Evolutionary conservation across 2,797 vertebrate genomes (phyloP).

Genomic region (Malacoraja senta): DNA sequence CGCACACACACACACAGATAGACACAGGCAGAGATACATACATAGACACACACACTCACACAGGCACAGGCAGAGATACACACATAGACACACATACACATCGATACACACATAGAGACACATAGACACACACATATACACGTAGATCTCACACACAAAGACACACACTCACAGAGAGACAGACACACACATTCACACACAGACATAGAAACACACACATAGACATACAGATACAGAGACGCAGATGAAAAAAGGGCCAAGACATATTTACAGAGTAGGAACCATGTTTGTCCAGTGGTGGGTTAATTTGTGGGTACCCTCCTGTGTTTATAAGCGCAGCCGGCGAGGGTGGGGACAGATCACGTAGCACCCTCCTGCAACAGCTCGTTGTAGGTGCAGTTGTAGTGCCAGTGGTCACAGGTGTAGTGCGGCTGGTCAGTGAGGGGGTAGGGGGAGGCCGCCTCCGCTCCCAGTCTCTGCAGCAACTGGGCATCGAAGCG

Average conservation of each 20-base stretch:
- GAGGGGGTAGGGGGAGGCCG: constrained; percentile 45
- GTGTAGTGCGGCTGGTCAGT: constrained; percentile 50
- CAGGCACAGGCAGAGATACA: background rate
- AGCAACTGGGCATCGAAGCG: constrained; percentile 85
- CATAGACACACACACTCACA: background rate
- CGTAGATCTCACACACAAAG: too few relatives aligned
- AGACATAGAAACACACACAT: background rate
- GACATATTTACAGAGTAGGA: too few relatives aligned
- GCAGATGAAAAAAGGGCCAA: too few relatives aligned
- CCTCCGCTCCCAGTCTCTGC: constrained; percentile 61
- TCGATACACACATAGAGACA: too few relatives aligned
- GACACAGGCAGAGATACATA: background rate
- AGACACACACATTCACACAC: background rate
- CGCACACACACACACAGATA: too few relatives aligned
- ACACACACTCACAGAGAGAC: background rate
- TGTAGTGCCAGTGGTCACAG: constrained; percentile 61
- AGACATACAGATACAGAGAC: too few relatives aligned
- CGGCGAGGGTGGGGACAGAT: constrained; percentile 39
- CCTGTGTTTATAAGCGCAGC: background rate
- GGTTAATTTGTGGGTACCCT: background rate
- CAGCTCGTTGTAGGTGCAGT: constrained; percentile 58
- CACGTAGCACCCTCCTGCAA: constrained; percentile 56
- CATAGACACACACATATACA: too few relatives aligned
- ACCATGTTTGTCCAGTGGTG: background rate
- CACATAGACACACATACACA: too few relatives aligned